A percentile compares a stretch with the other conserved stretches of the same genome.
Conservation (phyloP, 2,113 vertebrate genomes). For the Phrynocephalus versicolor region DNA sequence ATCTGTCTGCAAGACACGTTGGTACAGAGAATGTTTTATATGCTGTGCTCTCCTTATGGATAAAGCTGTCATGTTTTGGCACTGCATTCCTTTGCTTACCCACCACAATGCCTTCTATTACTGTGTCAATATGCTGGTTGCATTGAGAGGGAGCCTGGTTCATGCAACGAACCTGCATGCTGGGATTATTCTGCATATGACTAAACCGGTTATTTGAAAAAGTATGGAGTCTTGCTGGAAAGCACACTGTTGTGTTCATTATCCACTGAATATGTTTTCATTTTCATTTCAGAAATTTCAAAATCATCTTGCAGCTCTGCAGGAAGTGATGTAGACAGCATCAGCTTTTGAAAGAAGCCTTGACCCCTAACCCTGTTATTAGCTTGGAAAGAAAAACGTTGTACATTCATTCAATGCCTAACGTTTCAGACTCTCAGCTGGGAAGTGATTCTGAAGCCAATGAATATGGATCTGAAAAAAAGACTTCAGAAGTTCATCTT, state of each 20-base stretch:
- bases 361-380: conserved; percentile 31
- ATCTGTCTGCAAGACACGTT: not conserved
- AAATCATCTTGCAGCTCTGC: conserved; percentile 40
- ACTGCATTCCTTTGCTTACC: not conserved
- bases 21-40: not conserved
- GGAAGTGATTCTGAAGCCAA: conserved; percentile 76
- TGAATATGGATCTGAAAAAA: conserved; percentile 71
- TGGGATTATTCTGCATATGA: no score
- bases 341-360: conserved; percentile 41
- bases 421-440: conserved; percentile 85
- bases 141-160: not conserved
- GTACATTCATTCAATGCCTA: conserved; percentile 86
- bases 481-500: conserved; percentile 67
- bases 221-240: not conserved
- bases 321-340: conserved; percentile 51
- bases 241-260: no score
- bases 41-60: not conserved
- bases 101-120: not conserved
- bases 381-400: not conserved
- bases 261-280: not conserved
- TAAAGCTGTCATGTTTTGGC: not conserved
- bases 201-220: not conserved
- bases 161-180: not conserved
- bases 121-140: not conserved
- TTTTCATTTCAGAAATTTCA: conserved; percentile 54